Evolutionary conservation across 2,888 invertebrate genomes (phyloP).

Genomic region (Agrochola circellaris): DNA sequence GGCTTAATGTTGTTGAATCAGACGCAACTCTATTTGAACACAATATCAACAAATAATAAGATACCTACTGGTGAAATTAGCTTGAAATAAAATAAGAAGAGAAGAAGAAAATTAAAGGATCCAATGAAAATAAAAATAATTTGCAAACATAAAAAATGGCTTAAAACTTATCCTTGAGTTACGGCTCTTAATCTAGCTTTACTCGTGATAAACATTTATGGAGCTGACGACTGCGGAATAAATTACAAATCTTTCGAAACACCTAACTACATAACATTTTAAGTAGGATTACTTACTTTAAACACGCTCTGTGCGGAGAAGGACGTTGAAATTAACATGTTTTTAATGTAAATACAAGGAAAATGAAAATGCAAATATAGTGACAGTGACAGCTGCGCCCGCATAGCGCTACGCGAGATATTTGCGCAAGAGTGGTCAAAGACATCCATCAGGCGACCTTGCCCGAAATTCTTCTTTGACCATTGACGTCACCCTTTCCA

Average conservation of each 20-base stretch:
- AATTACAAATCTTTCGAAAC: slow-evolving; percentile 61
- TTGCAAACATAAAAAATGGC: no score
- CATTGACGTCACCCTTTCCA: slow-evolving; percentile 70
- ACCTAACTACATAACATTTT: slow-evolving; percentile 45
- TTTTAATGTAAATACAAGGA: slow-evolving; percentile 81
- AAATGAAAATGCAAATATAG: slow-evolving; percentile 79
- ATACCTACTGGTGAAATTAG: background rate
- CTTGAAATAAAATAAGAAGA: background rate
- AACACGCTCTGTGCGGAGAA: slow-evolving; percentile 68
- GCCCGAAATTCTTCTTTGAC: slow-evolving; percentile 85
- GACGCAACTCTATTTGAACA: background rate
- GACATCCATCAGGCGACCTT: slow-evolving; percentile 86
- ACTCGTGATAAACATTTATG: slow-evolving; percentile 63
- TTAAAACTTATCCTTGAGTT: slow-evolving; percentile 24
- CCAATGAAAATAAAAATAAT: background rate
- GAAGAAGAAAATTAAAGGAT: background rate
- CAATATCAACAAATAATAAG: background rate
- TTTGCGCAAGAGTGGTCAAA: slow-evolving; percentile 82
- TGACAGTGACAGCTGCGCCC: slow-evolving; percentile 62
- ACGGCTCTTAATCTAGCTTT: slow-evolving; percentile 45
- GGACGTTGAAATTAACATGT: slow-evolving; percentile 80
- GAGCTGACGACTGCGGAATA: slow-evolving; percentile 57
- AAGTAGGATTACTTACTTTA: slow-evolving; percentile 61
- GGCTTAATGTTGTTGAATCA: background rate
- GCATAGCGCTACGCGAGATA: slow-evolving; percentile 55